Base-by-base conservation (phyloP, 2,797 vertebrate genomes). In the Myripristis jacobus region DNA sequence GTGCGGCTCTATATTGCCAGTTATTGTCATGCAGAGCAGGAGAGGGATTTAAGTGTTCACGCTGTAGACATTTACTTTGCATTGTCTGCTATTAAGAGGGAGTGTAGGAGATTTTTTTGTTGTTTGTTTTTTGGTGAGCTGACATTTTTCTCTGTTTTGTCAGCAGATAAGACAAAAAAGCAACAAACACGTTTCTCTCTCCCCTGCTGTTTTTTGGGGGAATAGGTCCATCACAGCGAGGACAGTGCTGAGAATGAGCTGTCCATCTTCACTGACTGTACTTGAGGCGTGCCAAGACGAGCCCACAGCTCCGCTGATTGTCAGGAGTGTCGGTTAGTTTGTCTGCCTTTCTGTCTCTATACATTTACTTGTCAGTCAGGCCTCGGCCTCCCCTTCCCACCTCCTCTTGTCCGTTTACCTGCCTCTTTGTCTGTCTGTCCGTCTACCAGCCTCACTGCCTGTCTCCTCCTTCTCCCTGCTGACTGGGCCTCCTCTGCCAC, bases 351-450 rank as follows among this genome's bases (percentile, higher is more conserved):
- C 76, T 62, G 66, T 65, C 66, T 54, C 53, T 76, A 63, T 59
- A 50, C 68, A 83, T 53, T 66, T 75, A 66, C 77, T 50, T 75
- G 85, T 90, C 89, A 88, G 63, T 89, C 84, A 82, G 58, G 58
- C 18, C 47, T 66, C 66, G 56, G 59, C 46, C 60, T 57, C 69
- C 62, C 10, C 27, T 66, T 58, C 73, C 70, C 16, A 29, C 66
- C 65, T 75, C 59, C 60, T 54, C 67, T 54, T 38, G 72, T 80
- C 72, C 11, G 4, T 67, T 53, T 61, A 68, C 56, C 67, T 70
- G 67, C 16, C 55, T 19, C 1, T 61, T 46, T 62, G 70, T 57
- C 65, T 29, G 36, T 25, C 21, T 48, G 44, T 46, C 21, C 22
- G 59, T 21, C 57, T 63, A 59, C 48, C 73, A 29, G 25, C n/a